Evolutionary conservation across 1,140 invertebrate genomes (phyloP), one percentile per base, ranked within the genome.

Genomic region (Neodiprion pinetum): DNA sequence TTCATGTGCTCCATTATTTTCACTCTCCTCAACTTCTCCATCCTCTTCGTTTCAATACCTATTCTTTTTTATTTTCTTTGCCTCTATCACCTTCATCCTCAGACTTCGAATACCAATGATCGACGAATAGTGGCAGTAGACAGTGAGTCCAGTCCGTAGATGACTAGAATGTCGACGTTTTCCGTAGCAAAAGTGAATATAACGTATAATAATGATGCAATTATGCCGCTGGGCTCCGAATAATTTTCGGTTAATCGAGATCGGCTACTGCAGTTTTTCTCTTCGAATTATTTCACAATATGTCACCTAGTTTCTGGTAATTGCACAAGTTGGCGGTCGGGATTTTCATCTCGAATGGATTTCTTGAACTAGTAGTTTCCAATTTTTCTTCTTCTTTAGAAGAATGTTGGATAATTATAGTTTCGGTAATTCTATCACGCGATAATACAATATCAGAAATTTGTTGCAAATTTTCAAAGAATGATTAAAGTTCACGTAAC

Each of bases 151-250:
- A 1, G 17, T 21, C 17, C 17, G 17, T 21, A 21, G 17, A 21
- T 21, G 17, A 21, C 17, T 21, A 21, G 17, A 21, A 21, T 21
- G 17, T 21, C 17, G 17, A 21, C 17, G 17, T 21, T 21, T 67
- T 11, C 48, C 49, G 40, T 50, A 21, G 12, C 9, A 72, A 23
- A 74, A 40, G 71, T 74, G 71, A 73, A 77, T 79, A 75, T 75
- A 77, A 74, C 72, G 69, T 74, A 48, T 23, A 61, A 74, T 76
- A 76, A 78, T 79, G 67, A 76, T 74, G 50, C 74, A 79, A 79
- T 79, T 79, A 74, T 72, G 61, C 77, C 73, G 71, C 70, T 61
- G 28, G 28, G 53, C 71, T 68, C 47, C 21, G 23, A 14, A 48
- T 76, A 78, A 78, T 74, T 70, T 47, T 48, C 17, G 47, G 50